Evolutionary conservation across 2,888 invertebrate genomes (phyloP), one percentile per base, ranked within the genome.

Genomic region (Polia nebulosa): DNA sequence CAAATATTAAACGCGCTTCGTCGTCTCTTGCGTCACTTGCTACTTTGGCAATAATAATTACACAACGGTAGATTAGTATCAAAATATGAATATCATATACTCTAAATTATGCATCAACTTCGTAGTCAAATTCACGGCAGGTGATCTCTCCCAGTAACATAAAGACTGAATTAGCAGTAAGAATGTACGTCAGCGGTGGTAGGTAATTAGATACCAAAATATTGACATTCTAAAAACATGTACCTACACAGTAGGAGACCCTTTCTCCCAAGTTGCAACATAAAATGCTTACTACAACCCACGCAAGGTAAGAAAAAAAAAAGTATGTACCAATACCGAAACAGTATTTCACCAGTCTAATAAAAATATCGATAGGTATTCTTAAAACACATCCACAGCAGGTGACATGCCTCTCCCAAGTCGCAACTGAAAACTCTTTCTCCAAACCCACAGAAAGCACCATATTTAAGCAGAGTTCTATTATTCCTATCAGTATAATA

Each of bases 371-470:
- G 45, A 27, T 49, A 27, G 13, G 22, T 49, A 29, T 13, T 47
- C 6, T 15, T 15, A 49, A 49, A 47, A 25, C 22, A 45, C 8
- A 1, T 17, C 25, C 32, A 27, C 39, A 69, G 69, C 69, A 41
- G 47, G 47, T 29, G 67, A 36, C 8, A 55, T 8, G 32, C 11
- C 17, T 67, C 56, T 67, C 67, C 68, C 56, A 66, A 67, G 66
- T 47, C 36, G 45, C 15, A 45, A 29, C 22, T 29, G 36, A 56
- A 39, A 32, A 39, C 25, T 47, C 6, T 57, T 36, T 29, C 3
- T 56, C 5, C 11, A 45, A 45, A 27, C 41, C 17, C 39, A 17
- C 6, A 9, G 41, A 20, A 53, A 13, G 20, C n/a, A 27, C 8
- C 5, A 27, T 29, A 13, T n/a, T 3, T 64, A 39, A 20, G 36